Conservation (phyloP, 2,797 vertebrate species). For the Falco novaeseelandiae region DNA sequence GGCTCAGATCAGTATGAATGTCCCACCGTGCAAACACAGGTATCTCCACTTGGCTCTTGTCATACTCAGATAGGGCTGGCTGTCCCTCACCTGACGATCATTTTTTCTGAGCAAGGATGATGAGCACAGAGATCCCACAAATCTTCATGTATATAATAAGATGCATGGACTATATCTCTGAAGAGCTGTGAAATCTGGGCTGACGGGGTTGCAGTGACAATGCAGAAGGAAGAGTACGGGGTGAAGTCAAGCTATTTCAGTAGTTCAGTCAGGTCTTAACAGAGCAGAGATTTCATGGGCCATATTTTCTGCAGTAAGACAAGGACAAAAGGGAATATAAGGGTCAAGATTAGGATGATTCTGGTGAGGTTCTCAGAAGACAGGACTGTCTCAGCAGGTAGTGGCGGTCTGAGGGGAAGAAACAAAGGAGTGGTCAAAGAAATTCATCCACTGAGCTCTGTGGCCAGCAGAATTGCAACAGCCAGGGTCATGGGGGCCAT, state of each 20-base stretch:
- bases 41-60: too few species aligned
- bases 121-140: background rate
- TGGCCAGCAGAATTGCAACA: background rate
- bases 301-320: background rate
- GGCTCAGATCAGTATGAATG: background rate
- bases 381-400: background rate
- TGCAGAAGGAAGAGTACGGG: background rate
- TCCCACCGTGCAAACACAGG: background rate
- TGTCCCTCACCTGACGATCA: background rate
- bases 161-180: background rate
- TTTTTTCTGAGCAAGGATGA: background rate
- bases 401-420: background rate
- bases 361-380: background rate
- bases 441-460: background rate
- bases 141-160: background rate
- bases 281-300: background rate
- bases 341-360: background rate
- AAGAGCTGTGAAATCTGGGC: background rate
- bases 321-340: background rate
- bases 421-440: background rate
- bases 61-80: background rate
- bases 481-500: fast-evolving
- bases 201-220: background rate
- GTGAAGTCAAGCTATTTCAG: background rate
- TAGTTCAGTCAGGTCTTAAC: background rate